Evolutionary conservation across 1,140 invertebrate genomes (phyloP), one percentile per base, ranked within the genome.

Genomic region (Dolichoris vasculosae): DNA sequence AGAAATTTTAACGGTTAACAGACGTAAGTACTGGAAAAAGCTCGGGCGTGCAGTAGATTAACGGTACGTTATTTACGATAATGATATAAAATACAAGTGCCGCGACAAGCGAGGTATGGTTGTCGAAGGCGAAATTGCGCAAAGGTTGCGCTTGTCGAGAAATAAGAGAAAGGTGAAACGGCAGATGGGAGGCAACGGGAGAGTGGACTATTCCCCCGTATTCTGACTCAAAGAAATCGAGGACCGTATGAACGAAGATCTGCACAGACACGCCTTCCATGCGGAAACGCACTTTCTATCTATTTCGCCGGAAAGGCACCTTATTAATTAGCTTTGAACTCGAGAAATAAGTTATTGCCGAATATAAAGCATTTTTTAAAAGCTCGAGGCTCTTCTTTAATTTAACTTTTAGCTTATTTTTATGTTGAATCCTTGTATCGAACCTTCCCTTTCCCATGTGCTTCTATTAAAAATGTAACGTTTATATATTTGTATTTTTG

Each of bases 101-200:
- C 32, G 67, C 35, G 67, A 55, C 51, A 17, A 55, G 51, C 9
- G 17, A 15, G 13, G 55, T 26, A 6, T n/a, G 26, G 2, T 7
- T 13, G 9, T 8, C 71, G 38, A 75, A 46, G 73, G 73, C 32
- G 67, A 35, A 30, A 4, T 20, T 7, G 32, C 15, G 73, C 23
- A 48, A 75, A 32, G 40, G 32, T 59, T 26, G 55, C 55, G 55
- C 23, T 59, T n/a, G 26, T 51, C 55, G 82, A 75, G 71, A 87
- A 88, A 87, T 88, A 55, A 86, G 69, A 79, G 40, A 75, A 48
- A 46, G 73, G 73, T 75, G 73, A 48, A 43, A 75, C 73, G 73
- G 38, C 23, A 32, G 13, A 48, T n/a, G 38, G 20, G 30, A n/a
- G 32, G 69, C 69, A 35, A 26, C 64, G 30, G 9, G n/a, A 40